A percentile compares a stretch with the other conserved stretches of the same genome.
Evolutionary conservation across 2,888 invertebrate genomes (phyloP).

Genomic region (Chironomus tentans): DNA sequence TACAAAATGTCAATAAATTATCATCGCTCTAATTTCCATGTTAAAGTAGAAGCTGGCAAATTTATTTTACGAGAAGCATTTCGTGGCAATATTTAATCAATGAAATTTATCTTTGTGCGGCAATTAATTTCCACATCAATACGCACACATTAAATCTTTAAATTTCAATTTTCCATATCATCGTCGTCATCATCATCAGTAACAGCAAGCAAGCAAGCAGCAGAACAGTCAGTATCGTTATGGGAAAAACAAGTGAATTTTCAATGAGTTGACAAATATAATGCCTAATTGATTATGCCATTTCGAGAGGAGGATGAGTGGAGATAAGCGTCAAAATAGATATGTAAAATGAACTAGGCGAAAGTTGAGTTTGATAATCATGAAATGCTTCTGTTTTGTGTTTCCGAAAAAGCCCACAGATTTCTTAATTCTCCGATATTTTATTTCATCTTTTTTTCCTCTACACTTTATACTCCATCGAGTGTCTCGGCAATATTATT

Average conservation of each 20-base stretch:
- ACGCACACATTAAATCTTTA: background rate
- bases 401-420: background rate
- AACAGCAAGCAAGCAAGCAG: too few relatives aligned
- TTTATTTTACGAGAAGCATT: background rate
- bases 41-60: too few relatives aligned
- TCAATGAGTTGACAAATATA: slow-evolving; percentile 4
- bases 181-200: background rate
- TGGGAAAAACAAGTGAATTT: background rate
- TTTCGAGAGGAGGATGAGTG: background rate
- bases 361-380: background rate
- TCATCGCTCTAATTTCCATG: too few relatives aligned
- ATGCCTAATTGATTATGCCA: slow-evolving; percentile 8
- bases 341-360: background rate
- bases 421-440: background rate
- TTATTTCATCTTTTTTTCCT: too few relatives aligned
- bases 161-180: background rate
- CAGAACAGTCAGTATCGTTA: too few relatives aligned
- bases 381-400: background rate
- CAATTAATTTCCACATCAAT: background rate
- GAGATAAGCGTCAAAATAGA: background rate
- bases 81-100: background rate
- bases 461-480: background rate
- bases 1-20: too few relatives aligned
- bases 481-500: slow-evolving; percentile 8
- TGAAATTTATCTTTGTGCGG: background rate